Evolutionary conservation across 2,888 invertebrate species (phyloP).

Genomic region (Phaonia tiefii): DNA sequence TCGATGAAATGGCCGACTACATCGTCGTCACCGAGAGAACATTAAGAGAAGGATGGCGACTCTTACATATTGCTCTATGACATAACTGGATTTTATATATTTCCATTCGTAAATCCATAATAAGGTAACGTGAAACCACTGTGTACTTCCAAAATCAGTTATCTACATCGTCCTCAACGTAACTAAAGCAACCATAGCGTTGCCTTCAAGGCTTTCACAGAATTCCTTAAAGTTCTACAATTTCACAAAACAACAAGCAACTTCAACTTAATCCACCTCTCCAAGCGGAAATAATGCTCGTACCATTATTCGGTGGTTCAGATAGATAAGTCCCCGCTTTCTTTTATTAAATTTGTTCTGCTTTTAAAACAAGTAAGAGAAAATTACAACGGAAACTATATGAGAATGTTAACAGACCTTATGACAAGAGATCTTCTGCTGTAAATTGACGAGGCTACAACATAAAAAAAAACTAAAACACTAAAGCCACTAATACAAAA

Average conservation of each 20-base stretch:
- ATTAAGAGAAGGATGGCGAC: too few species aligned
- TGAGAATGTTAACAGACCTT: too few species aligned
- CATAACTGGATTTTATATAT: too few species aligned
- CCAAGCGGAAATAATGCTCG: neutral
- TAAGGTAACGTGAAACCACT: neutral
- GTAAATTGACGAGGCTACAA: neutral
- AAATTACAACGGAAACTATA: slow-evolving; percentile 16
- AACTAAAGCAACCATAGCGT: slow-evolving; percentile 2
- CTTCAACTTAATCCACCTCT: slow-evolving; percentile 24
- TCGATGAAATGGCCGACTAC: too few species aligned
- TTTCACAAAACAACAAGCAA: slow-evolving; percentile 6
- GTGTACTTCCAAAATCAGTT: too few species aligned
- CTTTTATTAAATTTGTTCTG: neutral
- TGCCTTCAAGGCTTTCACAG: neutral
- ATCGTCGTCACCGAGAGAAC: too few species aligned
- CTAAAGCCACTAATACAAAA: neutral
- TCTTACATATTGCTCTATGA: too few species aligned
- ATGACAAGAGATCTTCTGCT: neutral
- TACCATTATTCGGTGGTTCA: too few species aligned
- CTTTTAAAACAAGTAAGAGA: too few species aligned
- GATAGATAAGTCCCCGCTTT: too few species aligned
- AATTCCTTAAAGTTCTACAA: slow-evolving; percentile 13
- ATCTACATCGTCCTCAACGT: too few species aligned
- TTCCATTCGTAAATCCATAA: too few species aligned
- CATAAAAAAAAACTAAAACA: neutral